Evolutionary conservation across 1,140 invertebrate species (phyloP).

Genomic region (Pseudomyrmex dendroicus): DNA sequence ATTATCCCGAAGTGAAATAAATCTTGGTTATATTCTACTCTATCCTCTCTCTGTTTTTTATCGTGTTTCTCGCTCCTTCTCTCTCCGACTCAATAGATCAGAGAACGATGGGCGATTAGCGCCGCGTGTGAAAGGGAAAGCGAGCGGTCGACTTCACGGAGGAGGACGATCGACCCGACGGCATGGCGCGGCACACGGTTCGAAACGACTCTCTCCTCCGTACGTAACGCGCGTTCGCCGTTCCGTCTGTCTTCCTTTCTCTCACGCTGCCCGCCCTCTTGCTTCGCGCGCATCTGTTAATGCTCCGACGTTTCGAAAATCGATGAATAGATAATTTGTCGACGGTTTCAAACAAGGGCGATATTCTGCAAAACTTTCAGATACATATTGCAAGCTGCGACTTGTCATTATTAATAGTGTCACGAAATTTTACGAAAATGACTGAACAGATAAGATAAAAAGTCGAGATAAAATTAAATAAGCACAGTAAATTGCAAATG

Average conservation of each 20-base stretch:
- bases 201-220: conserved; percentile 79
- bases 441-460: background rate
- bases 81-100: conserved; percentile 78
- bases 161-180: conserved; percentile 82
- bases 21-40: background rate
- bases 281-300: conserved; percentile 48
- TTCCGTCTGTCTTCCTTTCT: conserved; percentile 65
- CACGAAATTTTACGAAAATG: background rate
- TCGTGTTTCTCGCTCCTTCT: conserved; percentile 38
- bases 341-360: background rate
- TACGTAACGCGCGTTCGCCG: conserved; percentile 73
- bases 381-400: background rate
- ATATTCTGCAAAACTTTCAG: background rate
- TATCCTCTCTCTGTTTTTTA: conserved; percentile 27
- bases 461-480: background rate
- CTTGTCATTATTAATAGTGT: background rate
- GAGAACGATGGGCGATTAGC: conserved; percentile 83
- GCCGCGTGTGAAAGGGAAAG: conserved; percentile 84
- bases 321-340: conserved; percentile 14
- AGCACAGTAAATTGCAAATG: too few species aligned
- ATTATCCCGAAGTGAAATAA: conserved; percentile 34
- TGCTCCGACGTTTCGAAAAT: conserved; percentile 13
- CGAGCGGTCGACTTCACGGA: conserved; percentile 81
- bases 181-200: conserved; percentile 69
- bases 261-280: conserved; percentile 67